phyloP scores from a whole-genome alignment of 2,797 vertebrate species.

The Melanotaenia parkinsoni region DNA sequence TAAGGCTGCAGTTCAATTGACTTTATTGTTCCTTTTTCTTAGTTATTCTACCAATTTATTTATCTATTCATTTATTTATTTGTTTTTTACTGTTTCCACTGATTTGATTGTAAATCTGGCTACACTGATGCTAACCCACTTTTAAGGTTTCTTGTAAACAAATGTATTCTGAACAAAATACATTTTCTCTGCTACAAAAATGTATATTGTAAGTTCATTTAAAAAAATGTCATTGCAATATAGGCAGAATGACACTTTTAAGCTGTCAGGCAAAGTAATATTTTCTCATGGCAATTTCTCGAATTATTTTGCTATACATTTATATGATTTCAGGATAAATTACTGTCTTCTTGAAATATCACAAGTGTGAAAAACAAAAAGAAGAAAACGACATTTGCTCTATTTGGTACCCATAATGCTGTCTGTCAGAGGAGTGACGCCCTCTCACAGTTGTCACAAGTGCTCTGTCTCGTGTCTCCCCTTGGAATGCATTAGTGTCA shows the following conservation, averaged over 20 bases:
- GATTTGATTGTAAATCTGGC: not conserved
- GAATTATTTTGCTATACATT: not conserved
- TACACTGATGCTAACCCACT: not conserved
- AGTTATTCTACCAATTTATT: too few relatives aligned
- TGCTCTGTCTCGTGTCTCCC: conserved; percentile 79
- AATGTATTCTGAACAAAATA: not conserved
- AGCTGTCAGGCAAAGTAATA: not conserved
- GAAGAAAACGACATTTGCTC: conserved; percentile 5
- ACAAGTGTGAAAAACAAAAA: not conserved
- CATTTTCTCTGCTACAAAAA: not conserved
- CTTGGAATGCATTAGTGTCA: conserved; percentile 82
- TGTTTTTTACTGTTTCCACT: not conserved
- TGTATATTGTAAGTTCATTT: not conserved
- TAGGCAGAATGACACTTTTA: not conserved
- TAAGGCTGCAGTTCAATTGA: too few relatives aligned
- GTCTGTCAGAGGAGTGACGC: conserved; percentile 71
- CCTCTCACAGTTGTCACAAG: conserved; percentile 82
- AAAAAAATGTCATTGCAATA: not conserved
- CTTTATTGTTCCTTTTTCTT: too few relatives aligned
- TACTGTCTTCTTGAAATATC: conserved; percentile 1
- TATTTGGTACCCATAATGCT: conserved; percentile 65
- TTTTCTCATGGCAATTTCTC: not conserved
- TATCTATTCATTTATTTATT: too few relatives aligned
- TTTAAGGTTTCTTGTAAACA: not conserved
- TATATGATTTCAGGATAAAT: not conserved